These are phyloP conservation scores for Petromus typicus DNA, from an alignment of 2,113 vertebrate genomes.

Conservation along the genomic window DNA sequence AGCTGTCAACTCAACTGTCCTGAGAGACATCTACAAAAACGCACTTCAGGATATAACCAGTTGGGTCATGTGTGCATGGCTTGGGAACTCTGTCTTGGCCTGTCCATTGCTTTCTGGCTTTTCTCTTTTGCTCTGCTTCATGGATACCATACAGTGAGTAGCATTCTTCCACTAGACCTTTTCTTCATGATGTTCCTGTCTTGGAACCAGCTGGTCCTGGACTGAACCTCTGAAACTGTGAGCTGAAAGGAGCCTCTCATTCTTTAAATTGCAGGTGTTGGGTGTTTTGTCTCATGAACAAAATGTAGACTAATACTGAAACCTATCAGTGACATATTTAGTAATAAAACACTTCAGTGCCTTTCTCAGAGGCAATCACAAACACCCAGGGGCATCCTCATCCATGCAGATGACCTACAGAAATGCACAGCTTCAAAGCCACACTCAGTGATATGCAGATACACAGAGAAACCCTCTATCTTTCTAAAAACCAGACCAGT, in stretches of 20 bases:
- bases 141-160: neutral
- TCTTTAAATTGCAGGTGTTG: too few relatives aligned
- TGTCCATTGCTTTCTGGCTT: neutral
- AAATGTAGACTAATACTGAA: neutral
- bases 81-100: neutral
- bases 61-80: neutral
- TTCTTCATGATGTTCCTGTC: neutral
- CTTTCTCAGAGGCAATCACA: neutral
- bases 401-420: neutral
- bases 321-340: neutral
- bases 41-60: neutral
- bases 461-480: neutral
- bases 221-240: neutral
- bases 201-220: neutral
- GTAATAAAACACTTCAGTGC: neutral
- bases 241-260: neutral
- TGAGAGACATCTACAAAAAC: neutral
- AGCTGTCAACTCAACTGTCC: neutral
- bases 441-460: neutral
- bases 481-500: constrained; percentile 20
- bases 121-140: neutral
- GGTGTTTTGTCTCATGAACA: neutral
- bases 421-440: neutral
- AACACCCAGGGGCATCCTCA: neutral
- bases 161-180: neutral